These are phyloP conservation scores for Polypedilum vanderplanki DNA, from an alignment of 1,140 invertebrate species.

Conservation along the genomic window DNA sequence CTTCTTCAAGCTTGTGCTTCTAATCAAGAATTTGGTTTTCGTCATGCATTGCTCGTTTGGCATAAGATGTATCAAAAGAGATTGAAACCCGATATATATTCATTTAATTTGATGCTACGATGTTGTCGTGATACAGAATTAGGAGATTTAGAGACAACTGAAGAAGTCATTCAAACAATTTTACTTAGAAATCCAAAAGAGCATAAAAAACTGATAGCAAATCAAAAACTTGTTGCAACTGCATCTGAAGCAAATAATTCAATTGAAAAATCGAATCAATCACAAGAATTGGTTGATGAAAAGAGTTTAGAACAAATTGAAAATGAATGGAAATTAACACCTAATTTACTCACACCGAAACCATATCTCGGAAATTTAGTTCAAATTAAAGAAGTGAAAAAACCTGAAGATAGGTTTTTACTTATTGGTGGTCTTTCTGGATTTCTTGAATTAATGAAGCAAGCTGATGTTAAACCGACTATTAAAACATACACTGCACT, in stretches of 20 bases:
- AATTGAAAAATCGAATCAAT: background rate
- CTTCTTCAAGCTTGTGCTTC: slow-evolving; percentile 74
- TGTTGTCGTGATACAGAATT: slow-evolving; percentile 71
- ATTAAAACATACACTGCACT: slow-evolving; percentile 73
- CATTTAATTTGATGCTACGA: slow-evolving; percentile 75
- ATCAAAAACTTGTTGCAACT: background rate
- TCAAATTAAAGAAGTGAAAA: slow-evolving; percentile 48
- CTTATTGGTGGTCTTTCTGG: slow-evolving; percentile 71
- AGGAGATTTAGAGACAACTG: slow-evolving; percentile 55
- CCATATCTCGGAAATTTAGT: slow-evolving; percentile 53
- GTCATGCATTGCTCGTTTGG: slow-evolving; percentile 75
- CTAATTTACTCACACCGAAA: slow-evolving; percentile 51
- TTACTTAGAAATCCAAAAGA: background rate
- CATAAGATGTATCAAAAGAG: slow-evolving; percentile 62
- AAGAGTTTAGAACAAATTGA: background rate
- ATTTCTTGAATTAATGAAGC: slow-evolving; percentile 66
- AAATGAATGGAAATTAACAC: slow-evolving; percentile 37
- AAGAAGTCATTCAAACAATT: slow-evolving; percentile 40
- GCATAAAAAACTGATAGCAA: background rate
- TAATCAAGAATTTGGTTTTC: slow-evolving; percentile 70
- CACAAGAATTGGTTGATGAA: background rate
- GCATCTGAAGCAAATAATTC: background rate
- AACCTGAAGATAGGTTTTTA: slow-evolving; percentile 59
- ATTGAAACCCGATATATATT: slow-evolving; percentile 60
- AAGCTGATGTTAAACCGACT: slow-evolving; percentile 59